A percentile compares a stretch with the other conserved stretches of the same genome.
phyloP scores from a whole-genome alignment of 2,797 vertebrate species.

The Synaphobranchus kaupii region DNA sequence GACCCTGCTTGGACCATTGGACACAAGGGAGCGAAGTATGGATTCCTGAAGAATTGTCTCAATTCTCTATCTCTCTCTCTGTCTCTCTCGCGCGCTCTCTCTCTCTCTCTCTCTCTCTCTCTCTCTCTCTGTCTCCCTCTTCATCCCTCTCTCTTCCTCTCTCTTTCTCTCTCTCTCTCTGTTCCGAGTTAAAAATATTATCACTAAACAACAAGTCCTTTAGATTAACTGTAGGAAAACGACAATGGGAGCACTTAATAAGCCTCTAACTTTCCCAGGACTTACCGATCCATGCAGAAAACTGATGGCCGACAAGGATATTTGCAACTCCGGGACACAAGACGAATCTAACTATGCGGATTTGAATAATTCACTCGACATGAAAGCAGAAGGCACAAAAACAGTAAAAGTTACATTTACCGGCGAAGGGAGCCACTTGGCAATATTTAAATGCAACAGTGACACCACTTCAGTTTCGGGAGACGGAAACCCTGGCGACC shows the following conservation, averaged over 20 bases:
- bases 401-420: constrained; percentile 44
- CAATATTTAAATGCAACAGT: constrained; percentile 35
- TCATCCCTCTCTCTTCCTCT: not conserved
- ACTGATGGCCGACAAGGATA: constrained; percentile 32
- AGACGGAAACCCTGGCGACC: constrained; percentile 38
- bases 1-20: constrained; percentile 52
- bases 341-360: constrained; percentile 65
- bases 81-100: not conserved
- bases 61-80: constrained; percentile 35
- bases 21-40: constrained; percentile 39
- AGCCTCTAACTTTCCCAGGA: constrained; percentile 40
- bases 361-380: constrained; percentile 54
- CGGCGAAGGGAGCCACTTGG: constrained; percentile 46
- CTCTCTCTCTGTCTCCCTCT: constrained; percentile 29
- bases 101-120: constrained; percentile 23
- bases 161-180: not conserved
- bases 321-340: constrained; percentile 36
- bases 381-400: constrained; percentile 33
- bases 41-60: constrained; percentile 49
- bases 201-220: constrained; percentile 15
- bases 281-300: constrained; percentile 40
- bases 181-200: constrained; percentile 36
- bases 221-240: constrained; percentile 42
- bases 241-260: constrained; percentile 47
- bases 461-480: constrained; percentile 35